Percentiles rank a stretch among this genome's conserved stretches.
phyloP scores from a whole-genome alignment of 1,140 invertebrate species.

The Heterodera carotae region DNA sequence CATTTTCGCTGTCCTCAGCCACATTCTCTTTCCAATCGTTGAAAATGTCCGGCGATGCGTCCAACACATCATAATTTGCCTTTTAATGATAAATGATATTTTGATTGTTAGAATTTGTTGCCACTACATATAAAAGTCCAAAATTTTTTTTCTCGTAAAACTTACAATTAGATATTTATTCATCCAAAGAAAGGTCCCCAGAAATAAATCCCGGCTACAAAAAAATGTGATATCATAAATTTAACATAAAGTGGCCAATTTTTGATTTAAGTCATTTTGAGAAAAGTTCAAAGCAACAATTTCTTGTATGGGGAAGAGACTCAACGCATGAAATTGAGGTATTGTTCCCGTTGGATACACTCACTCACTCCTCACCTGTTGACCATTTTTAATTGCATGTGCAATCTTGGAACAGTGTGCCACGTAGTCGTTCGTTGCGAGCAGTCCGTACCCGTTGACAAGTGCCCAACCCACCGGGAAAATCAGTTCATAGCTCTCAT shows the following conservation, averaged over 20 bases:
- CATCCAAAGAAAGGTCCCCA: no score
- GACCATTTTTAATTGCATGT: slow-evolving; percentile 13
- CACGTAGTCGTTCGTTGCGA: slow-evolving; percentile 37
- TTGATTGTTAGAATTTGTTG: neutral
- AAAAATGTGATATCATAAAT: neutral
- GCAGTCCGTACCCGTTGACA: slow-evolving; percentile 34
- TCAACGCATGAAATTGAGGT: neutral
- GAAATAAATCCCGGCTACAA: no score
- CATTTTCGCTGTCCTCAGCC: neutral
- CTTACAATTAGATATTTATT: no score
- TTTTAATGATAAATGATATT: neutral
- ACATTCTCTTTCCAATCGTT: slow-evolving; percentile 36
- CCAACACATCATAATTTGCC: slow-evolving; percentile 6
- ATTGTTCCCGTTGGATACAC: neutral
- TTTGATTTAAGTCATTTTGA: no score
- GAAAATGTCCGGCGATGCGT: slow-evolving; percentile 30
- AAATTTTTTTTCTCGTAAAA: no score
- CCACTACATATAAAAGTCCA: no score
- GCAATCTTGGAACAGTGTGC: slow-evolving; percentile 37
- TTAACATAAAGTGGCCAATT: neutral
- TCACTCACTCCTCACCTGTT: neutral
- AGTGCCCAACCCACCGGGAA: slow-evolving; percentile 52
- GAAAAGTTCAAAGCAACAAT: no score
- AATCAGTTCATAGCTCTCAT: slow-evolving; percentile 41
- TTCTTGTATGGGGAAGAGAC: no score